A percentile compares a stretch with the other conserved stretches of the same genome.
Evolutionary conservation across 2,797 vertebrate genomes (phyloP).

Genomic region (Betta splendens): DNA sequence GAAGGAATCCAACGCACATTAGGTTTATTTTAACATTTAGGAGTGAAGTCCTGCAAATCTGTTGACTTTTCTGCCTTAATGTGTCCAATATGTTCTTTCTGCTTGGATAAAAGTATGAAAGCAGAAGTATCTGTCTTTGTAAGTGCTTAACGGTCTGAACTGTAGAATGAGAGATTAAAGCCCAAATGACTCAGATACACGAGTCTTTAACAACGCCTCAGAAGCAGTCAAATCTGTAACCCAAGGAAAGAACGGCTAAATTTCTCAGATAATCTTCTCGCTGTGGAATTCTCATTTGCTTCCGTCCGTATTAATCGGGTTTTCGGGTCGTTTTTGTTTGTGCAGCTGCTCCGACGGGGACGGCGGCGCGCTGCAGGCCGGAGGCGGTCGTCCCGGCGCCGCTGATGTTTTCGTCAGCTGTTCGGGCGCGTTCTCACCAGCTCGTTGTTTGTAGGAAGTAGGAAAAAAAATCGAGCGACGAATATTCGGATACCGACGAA

Average conservation of each 20-base stretch:
- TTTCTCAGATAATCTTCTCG: constrained; percentile 25
- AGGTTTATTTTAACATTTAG: too few species aligned
- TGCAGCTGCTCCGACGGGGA: constrained; percentile 22
- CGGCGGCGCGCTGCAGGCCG: constrained; percentile 30
- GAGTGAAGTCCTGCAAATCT: too few species aligned
- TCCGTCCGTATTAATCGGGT: constrained; percentile 19
- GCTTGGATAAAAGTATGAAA: neutral
- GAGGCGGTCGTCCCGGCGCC: constrained; percentile 49
- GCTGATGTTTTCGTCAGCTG: constrained; percentile 49
- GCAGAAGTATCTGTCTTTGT: neutral
- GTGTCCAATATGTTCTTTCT: neutral
- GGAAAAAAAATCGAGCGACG: constrained; percentile 43
- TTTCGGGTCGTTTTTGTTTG: too few species aligned
- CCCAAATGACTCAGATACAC: constrained; percentile 28
- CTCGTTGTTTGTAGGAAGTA: constrained; percentile 35
- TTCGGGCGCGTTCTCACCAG: constrained; percentile 20
- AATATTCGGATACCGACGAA: constrained; percentile 53
- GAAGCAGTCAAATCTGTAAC: constrained; percentile 18
- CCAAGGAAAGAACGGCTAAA: constrained; percentile 12
- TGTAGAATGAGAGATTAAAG: constrained; percentile 16
- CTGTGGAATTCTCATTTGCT: constrained; percentile 22
- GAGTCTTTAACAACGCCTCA: constrained; percentile 22
- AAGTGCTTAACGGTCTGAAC: neutral
- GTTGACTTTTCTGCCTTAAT: too few species aligned
- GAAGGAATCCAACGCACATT: too few species aligned